Evolutionary conservation across 2,888 invertebrate genomes (phyloP).

Genomic region (Acanthosepion pharaonis): DNA sequence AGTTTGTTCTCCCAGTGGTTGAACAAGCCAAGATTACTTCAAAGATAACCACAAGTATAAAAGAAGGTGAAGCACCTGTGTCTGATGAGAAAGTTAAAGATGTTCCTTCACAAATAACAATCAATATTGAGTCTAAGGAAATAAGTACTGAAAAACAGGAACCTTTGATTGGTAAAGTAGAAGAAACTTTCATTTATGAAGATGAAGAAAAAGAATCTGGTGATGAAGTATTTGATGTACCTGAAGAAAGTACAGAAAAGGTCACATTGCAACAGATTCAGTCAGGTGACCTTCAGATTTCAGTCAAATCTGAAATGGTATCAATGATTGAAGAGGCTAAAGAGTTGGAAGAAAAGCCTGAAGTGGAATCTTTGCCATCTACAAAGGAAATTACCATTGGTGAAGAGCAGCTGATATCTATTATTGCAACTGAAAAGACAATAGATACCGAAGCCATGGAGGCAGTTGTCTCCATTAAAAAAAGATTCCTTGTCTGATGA

Average conservation of each 20-base stretch:
- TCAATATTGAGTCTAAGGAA: constrained; percentile 10
- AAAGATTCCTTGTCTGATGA: constrained; percentile 34
- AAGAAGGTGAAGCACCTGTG: constrained; percentile 43
- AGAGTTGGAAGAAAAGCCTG: not conserved
- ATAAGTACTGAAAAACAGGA: constrained; percentile 42
- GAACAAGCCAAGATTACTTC: constrained; percentile 48
- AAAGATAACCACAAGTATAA: constrained; percentile 39
- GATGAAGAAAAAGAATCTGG: constrained; percentile 44
- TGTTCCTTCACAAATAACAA: not conserved
- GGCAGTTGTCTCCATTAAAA: not conserved
- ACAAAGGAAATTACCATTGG: constrained; percentile 39
- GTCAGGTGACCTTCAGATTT: constrained; percentile 36
- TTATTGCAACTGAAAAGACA: constrained; percentile 4
- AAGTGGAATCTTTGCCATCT: not conserved
- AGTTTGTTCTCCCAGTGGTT: constrained; percentile 48
- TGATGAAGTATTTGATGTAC: constrained; percentile 35
- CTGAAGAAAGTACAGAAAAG: not conserved
- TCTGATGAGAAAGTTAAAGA: constrained; percentile 47
- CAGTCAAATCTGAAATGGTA: not conserved
- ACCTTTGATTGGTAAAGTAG: constrained; percentile 10
- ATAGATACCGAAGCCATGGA: not conserved
- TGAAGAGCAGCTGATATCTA: not conserved
- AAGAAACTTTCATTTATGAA: constrained; percentile 36
- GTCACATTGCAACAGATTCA: not conserved
- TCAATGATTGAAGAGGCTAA: constrained; percentile 25